Base-by-base conservation (phyloP, 2,888 invertebrate species). In the Mesochorus sp. region DNA sequence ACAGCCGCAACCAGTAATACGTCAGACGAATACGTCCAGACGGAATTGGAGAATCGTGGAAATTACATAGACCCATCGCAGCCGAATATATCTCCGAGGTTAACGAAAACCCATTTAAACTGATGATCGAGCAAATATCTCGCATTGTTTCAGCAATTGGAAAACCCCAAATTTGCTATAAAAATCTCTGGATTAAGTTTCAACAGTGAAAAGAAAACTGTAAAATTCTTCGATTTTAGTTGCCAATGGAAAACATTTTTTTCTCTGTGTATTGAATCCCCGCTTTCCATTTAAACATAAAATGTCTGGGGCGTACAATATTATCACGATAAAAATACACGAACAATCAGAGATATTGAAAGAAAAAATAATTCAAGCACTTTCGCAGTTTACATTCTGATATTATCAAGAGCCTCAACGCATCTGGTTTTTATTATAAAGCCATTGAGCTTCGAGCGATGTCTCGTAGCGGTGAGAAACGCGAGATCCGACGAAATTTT, bases 61-160 rank as follows among this genome's bases (percentile, higher is more conserved):
- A 78, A 78, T 78, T 78, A 78, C 64, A 78, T 42, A 62, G 77
- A 34, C 39, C 31, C 76, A 49, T 76, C 71, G 17, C 14, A 53
- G 12, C 26, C 39, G 26, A 39, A 59, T 68, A 34, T 44, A 64
- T 78, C 42, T 44, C 39, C 5, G 37, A 21, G 39, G 57, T 12
- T 24, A 19, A 19, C 24, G 34, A 47, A 62, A 37, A 39, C 14
- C 44, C 8, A 44, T 68, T 34, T 57, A 42, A 39, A 47, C 49
- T 12, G 34, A 64, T 28, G 53, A 53, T 39, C 66, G 26, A 31
- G 39, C 53, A 53, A 53, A 67, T 19, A 39, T 53, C 39, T 28
- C 17, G 19, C 14, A 42, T 6, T 28, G 17, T 19, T 39, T 53
- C 8, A 26, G 19, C 42, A 17, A 14, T 67, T 42, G 53, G 1